Base-by-base conservation (phyloP, 2,113 vertebrate genomes). In the Corythornis madagascariensis region DNA sequence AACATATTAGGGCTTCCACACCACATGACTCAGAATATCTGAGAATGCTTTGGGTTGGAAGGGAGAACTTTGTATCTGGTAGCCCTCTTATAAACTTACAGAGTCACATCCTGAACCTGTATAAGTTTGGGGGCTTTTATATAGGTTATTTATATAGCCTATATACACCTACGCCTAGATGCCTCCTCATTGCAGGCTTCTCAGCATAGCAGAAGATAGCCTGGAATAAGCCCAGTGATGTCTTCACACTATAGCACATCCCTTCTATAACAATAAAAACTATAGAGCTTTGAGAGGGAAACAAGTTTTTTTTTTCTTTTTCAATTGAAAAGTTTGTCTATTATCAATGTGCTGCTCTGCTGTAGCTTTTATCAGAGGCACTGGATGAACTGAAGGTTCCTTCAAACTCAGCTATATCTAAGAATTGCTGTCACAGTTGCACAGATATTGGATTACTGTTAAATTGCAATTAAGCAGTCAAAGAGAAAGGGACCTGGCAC, bases 381-480 rank as follows among this genome's bases (percentile, higher is more conserved):
- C 17, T 52, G 57, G 64, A 92, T 80, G 89, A 94, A 86, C 43
- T 56, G 56, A 83, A 89, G 61, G 70, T 86, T 86, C 88, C 80
- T 95, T 94, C 80, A 93, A 90, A 95, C 57, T 40, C 79, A 65
- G 83, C 76, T 89, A 4, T 60, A 93, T 67, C 89, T 83, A 91
- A 94, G 88, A 86, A 86, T 8, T 92, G 67, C 53, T 82, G 85
- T 93, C 93, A 94, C 91, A 95, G 86, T 88, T 91, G 76, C 91
- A 89, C 33, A 84, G 87, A 95, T 90, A 93, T 85, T 90, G 94
- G 88, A 95, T 92, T 94, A 87, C 90, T 94, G 90, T 94, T 96
- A 94, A 95, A 96, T 94, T 93, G 94, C 92, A 93, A 96, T 96
- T 95, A 96, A 88, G 79, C 67, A 67, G 57, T 94, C 95, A 95